Percentiles rank a stretch among this genome's conserved stretches.
These are phyloP conservation scores for Macrobrachium rosenbergii DNA, from an alignment of 1,140 invertebrate genomes.

Conservation along the genomic window DNA sequence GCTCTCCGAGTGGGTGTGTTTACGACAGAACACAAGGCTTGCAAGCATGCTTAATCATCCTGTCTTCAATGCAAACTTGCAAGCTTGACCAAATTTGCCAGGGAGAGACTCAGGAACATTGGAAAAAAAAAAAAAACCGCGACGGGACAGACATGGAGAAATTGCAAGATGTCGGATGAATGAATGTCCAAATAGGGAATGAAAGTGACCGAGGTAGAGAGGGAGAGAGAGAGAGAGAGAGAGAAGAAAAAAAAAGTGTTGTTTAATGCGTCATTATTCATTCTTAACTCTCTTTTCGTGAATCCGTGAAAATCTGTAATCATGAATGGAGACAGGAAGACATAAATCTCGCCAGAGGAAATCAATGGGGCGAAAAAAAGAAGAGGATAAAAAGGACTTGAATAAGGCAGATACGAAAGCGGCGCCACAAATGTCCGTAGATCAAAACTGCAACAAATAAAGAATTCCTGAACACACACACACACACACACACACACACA, in stretches of 20 bases:
- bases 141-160: not conserved
- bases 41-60: no score
- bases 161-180: not conserved
- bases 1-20: no score
- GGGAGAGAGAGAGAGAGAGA: constrained; percentile 32
- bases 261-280: not conserved
- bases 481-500: no score
- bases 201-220: constrained; percentile 12
- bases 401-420: no score
- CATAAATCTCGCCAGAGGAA: not conserved
- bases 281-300: constrained; percentile 8
- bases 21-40: no score
- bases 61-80: no score
- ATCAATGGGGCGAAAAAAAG: not conserved
- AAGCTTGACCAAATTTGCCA: no score
- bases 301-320: not conserved
- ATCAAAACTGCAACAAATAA: no score
- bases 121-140: not conserved
- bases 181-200: not conserved
- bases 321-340: not conserved
- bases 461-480: no score
- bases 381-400: not conserved
- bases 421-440: no score
- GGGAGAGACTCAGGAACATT: no score
- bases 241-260: not conserved